Evolutionary conservation across 2,888 invertebrate genomes (phyloP).

Genomic region (Phaedon cochleariae): DNA sequence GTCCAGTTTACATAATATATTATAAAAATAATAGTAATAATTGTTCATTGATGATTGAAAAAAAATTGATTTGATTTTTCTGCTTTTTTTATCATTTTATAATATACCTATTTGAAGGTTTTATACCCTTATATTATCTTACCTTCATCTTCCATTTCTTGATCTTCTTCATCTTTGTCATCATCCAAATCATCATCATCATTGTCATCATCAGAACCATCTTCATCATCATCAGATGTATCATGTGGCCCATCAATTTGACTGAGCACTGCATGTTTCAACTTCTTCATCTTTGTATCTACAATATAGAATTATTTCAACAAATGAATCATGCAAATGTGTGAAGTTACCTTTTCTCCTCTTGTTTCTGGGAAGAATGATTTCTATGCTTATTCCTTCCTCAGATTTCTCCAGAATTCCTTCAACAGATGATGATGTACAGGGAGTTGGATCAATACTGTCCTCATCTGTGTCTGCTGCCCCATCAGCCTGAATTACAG

Average conservation of each 20-base stretch:
- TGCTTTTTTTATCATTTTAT: no score
- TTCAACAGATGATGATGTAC: conserved; percentile 45
- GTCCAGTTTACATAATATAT: no score
- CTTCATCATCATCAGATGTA: conserved; percentile 79
- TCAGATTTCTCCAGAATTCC: conserved; percentile 61
- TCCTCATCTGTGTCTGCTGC: conserved; percentile 27
- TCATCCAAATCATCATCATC: conserved; percentile 72
- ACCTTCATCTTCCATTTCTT: conserved; percentile 62
- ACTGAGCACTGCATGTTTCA: conserved; percentile 8
- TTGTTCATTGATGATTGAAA: no score
- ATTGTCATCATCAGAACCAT: conserved; percentile 71
- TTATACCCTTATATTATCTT: conserved; percentile 5
- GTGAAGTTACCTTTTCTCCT: conserved; percentile 32
- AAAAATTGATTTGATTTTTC: no score
- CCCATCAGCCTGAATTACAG: conserved; percentile 50
- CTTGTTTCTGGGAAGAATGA: conserved; percentile 44
- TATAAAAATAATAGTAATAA: no score
- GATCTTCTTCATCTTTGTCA: conserved; percentile 70
- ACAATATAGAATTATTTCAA: no score
- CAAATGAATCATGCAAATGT: no score
- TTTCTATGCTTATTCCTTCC: conserved; percentile 48
- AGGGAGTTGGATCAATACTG: not conserved
- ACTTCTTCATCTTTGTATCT: not conserved
- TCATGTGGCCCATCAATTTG: conserved; percentile 69
- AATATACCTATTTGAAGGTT: no score